These are phyloP conservation scores for Anagyrus pseudococci DNA, from an alignment of 2,888 invertebrate species.

Conservation along the genomic window DNA sequence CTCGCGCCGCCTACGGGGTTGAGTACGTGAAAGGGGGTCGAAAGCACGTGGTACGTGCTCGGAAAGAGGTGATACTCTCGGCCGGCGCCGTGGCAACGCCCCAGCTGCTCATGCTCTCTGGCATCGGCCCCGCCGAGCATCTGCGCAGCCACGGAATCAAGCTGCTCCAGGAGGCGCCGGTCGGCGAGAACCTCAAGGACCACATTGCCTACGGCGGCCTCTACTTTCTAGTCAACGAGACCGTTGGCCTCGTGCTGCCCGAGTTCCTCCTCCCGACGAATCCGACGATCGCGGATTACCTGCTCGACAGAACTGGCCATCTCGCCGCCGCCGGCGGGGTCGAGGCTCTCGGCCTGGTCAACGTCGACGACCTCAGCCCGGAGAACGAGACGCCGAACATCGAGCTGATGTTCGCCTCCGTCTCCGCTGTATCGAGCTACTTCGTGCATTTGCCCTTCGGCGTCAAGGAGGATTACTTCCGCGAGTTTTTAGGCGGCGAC, in stretches of 20 bases:
- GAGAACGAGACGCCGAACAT: constrained; percentile 71
- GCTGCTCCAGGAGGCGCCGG: constrained; percentile 67
- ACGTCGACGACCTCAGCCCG: constrained; percentile 50
- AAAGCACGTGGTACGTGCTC: constrained; percentile 65
- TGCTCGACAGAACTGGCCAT: constrained; percentile 66
- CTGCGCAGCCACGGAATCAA: constrained; percentile 66
- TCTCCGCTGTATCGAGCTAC: constrained; percentile 64
- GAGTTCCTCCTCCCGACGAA: not conserved
- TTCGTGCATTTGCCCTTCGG: constrained; percentile 60
- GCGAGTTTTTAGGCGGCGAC: constrained; percentile 65
- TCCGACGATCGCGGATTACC: constrained; percentile 60
- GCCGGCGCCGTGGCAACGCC: constrained; percentile 90
- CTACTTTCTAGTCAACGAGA: constrained; percentile 64
- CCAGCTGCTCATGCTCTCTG: constrained; percentile 87
- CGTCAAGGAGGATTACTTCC: constrained; percentile 66
- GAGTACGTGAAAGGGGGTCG: constrained; percentile 67
- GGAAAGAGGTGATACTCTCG: constrained; percentile 82
- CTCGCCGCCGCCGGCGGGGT: constrained; percentile 72
- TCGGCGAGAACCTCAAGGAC: constrained; percentile 71
- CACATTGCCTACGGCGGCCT: constrained; percentile 71
- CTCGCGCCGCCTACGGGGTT: constrained; percentile 74
- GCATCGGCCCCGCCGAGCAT: constrained; percentile 68
- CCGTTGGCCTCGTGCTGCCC: not conserved
- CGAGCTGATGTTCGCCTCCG: constrained; percentile 72
- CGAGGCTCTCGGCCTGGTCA: constrained; percentile 65